A percentile compares a stretch with the other conserved stretches of the same genome.
phyloP scores from a whole-genome alignment of 2,888 invertebrate genomes.

The Drosophila meridiana region DNA sequence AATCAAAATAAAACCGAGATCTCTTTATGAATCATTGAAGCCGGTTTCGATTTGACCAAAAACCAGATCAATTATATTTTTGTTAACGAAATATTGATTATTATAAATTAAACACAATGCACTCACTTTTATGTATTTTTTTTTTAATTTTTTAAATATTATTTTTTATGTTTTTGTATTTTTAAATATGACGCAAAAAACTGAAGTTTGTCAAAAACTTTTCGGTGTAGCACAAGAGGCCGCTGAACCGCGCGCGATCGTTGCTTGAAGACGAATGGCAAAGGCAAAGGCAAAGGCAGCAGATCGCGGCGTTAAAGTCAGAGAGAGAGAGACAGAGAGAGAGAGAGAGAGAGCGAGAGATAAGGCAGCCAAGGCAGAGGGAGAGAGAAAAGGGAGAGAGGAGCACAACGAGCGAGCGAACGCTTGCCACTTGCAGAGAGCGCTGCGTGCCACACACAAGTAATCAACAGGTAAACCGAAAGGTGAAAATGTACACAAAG shows the following conservation, averaged over 20 bases:
- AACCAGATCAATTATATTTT: constrained; percentile 5
- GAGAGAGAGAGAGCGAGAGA: constrained; percentile 2
- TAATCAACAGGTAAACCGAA: constrained; percentile 73
- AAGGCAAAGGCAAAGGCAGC: constrained; percentile 48
- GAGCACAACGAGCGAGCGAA: background rate
- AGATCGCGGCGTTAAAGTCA: constrained; percentile 56
- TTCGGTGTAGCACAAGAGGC: constrained; percentile 4
- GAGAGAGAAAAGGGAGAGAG: constrained; percentile 11
- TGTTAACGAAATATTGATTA: background rate
- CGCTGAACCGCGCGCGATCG: constrained; percentile 74
- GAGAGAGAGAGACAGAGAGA: constrained; percentile 37
- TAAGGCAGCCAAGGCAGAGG: constrained; percentile 54
- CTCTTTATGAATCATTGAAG: constrained; percentile 42
- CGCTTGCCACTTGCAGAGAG: constrained; percentile 26
- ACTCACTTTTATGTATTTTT: constrained; percentile 33
- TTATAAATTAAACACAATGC: constrained; percentile 3
- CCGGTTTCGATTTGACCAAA: constrained; percentile 35
- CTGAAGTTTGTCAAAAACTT: constrained; percentile 31
- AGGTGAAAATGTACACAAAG: constrained; percentile 54
- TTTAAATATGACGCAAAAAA: constrained; percentile 11
- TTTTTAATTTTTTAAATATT: background rate
- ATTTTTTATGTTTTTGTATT: background rate
- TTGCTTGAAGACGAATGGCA: constrained; percentile 75
- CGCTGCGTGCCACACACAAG: constrained; percentile 28
- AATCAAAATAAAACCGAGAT: constrained; percentile 17